Percentiles rank a stretch among this genome's conserved stretches.
phyloP scores from a whole-genome alignment of 2,888 invertebrate species.

The Dysmachus trigonus region DNA sequence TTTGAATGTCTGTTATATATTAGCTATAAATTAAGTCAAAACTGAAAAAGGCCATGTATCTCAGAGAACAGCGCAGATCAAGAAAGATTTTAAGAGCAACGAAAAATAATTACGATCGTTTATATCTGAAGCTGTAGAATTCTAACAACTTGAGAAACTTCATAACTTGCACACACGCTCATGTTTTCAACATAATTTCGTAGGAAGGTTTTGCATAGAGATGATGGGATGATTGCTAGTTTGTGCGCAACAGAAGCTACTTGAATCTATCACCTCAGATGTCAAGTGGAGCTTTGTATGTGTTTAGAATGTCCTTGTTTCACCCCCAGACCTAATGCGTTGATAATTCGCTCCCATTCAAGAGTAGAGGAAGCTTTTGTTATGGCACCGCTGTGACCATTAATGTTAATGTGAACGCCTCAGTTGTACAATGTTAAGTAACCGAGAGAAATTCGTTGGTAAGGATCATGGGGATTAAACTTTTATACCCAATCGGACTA shows the following conservation, averaged over 20 bases:
- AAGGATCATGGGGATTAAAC: neutral
- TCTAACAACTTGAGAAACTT: neutral
- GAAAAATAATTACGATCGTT: no score
- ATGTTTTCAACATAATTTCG: neutral
- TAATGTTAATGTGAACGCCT: neutral
- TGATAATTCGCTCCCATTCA: neutral
- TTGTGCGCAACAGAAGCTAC: conserved; percentile 18
- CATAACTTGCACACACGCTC: neutral
- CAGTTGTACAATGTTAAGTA: neutral
- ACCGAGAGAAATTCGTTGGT: neutral
- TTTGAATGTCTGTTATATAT: no score
- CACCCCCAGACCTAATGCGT: neutral
- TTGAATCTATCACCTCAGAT: conserved; percentile 32
- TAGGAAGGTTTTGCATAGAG: neutral
- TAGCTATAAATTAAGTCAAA: no score
- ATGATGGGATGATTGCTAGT: conserved; percentile 28
- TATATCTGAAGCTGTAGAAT: no score
- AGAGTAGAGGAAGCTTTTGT: neutral
- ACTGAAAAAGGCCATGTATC: no score
- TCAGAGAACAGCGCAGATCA: no score
- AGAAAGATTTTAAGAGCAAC: no score
- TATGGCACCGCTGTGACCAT: neutral
- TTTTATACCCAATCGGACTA: neutral
- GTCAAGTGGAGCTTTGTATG: conserved; percentile 28
- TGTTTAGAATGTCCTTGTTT: neutral